Conservation (phyloP, 2,113 vertebrate species). For the Dipodomys stephensi region DNA sequence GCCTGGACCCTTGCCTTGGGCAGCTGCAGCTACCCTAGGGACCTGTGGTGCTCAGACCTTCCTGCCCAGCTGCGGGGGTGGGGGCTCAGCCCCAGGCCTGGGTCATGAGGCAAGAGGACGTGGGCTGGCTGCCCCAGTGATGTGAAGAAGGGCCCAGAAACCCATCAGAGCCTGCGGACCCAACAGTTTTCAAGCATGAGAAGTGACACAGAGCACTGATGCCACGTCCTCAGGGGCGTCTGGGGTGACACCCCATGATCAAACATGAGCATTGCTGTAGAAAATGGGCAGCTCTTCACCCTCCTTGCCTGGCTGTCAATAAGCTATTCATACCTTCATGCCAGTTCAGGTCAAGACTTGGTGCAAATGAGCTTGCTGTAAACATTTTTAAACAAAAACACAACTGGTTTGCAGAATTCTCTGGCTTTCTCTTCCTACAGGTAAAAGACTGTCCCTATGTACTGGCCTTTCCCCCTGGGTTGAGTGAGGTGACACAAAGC, state of each 20-base stretch:
- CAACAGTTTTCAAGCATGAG: neutral
- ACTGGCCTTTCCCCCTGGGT: too few species aligned
- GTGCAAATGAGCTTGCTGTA: neutral
- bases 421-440: neutral
- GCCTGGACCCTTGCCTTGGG: slow-evolving; percentile 75
- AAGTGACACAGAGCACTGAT: neutral
- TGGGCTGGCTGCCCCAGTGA: slow-evolving; percentile 23
- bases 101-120: neutral
- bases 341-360: slow-evolving; percentile 2
- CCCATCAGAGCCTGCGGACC: neutral
- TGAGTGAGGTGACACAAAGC: too few species aligned
- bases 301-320: neutral
- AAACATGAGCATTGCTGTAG: neutral
- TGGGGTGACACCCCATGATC: neutral
- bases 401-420: neutral
- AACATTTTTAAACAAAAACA: neutral
- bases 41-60: slow-evolving; percentile 56
- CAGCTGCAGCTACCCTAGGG: neutral
- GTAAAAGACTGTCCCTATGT: neutral
- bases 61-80: slow-evolving; percentile 36
- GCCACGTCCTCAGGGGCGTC: neutral
- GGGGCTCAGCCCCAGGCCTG: slow-evolving; percentile 7
- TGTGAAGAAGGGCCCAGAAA: slow-evolving; percentile 62
- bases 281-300: neutral
- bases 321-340: neutral